Evolutionary conservation across 1,140 invertebrate genomes (phyloP), one percentile per base, ranked within the genome.

Genomic region (Sinella curviseta): DNA sequence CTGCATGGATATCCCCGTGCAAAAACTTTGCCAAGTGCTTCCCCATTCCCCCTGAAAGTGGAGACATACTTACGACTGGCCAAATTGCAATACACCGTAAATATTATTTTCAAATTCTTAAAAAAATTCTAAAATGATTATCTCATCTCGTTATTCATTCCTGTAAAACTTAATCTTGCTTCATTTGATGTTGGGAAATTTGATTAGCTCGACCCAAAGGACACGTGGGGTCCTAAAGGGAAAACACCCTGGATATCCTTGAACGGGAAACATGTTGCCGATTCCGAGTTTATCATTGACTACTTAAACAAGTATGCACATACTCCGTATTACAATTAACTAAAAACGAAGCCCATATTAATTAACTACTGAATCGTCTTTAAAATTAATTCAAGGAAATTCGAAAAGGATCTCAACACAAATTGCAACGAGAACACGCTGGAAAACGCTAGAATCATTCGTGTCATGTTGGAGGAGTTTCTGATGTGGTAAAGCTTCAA

Each of bases 221-320:
- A 82, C n/a, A 75, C 77, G 16, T 70, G 36, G 20, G 78, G 80
- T 16, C 74, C 80, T 16, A 79, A 80, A 33, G 84, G 82, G 14
- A 85, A 83, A 77, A 82, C 76, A 33, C 87, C 88, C 0, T 88
- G 86, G 86, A 87, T 88, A 31, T 84, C 84, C 36, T 85, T 85
- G 30, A 87, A 88, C 77, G 87, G 86, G 3, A 75, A 84, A 74
- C 78, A 84, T 0, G 81, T 88, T 0, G 82, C 84, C 0, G 88
- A 88, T 77, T 87, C 87, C 1, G 48, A 82, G 73, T 34, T 80
- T 12, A 82, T 82, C 48, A 78, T 82, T 30, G 78, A 82, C 20
- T 70, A 33, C 73, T 57, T 82, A 17, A 65, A 39, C 1, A 83
- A 81, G 80, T 81, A 77, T 4, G 74, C 8, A 35, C 28, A 35